Base-by-base conservation (phyloP, 2,888 invertebrate species). In the Megastigmus dorsalis region DNA sequence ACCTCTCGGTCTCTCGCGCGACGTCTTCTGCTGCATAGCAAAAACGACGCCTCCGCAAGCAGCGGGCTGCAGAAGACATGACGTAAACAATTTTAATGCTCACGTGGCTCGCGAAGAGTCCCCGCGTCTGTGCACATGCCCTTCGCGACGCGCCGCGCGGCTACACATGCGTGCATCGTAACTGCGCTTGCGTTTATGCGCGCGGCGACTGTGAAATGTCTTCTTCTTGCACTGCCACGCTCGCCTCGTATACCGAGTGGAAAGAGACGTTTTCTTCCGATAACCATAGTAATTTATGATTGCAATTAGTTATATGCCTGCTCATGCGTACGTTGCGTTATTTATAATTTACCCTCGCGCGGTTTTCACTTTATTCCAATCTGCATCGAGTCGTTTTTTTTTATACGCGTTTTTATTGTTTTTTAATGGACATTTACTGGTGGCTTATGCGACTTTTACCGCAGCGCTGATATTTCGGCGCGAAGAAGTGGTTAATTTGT, bases 21-120 rank as follows among this genome's bases (percentile, higher is more conserved):
- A n/a, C n/a, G n/a, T n/a, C n/a, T n/a, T n/a, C n/a, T n/a, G n/a
- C n/a, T n/a, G n/a, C n/a, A n/a, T n/a, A n/a, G n/a, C n/a, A n/a
- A 26, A 63, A 20, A 63, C 26, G 36, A 20, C 66, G 36, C 10
- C 66, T 52, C 38, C 55, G 33, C 54, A n/a, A n/a, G 54, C 26
- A 55, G n/a, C n/a, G n/a, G n/a, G n/a, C n/a, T n/a, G n/a, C n/a
- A n/a, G n/a, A n/a, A n/a, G n/a, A n/a, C n/a, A n/a, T 45, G 55
- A 67, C 54, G 43, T 67, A 55, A 67, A 55, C 54, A 67, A 55
- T 67, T 55, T n/a, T 41, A 28, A 15, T 38, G 65, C 18, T 33
- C 50, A 20, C 48, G 52, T 52, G 38, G 9, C 3, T 15, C 50
- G 50, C 9, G n/a, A n/a, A n/a, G n/a, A n/a, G n/a, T n/a, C n/a